Base-by-base conservation (phyloP, 2,888 invertebrate species). In the Sarcophaga carnaria region DNA sequence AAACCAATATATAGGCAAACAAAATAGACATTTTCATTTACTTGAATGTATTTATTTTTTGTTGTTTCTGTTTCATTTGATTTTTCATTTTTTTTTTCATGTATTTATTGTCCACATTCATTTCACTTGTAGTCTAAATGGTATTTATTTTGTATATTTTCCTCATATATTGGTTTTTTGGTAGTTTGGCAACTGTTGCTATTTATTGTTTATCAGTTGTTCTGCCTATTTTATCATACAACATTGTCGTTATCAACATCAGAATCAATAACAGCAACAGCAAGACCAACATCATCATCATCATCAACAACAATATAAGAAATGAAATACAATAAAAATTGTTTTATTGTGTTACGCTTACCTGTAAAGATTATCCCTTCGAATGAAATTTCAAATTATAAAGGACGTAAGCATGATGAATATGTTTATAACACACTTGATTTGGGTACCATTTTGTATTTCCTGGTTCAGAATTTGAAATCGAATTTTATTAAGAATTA, bases 171-270 rank as follows among this genome's bases (percentile, higher is more conserved):
- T 71, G 79, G 70, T 79, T 70, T 70, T 70, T 70, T 63, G 27
- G 47, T 71, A 63, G 70, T 79, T 66, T 79, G 70, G 70, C 79
- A 71, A 79, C 70, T 79, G 49, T 79, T 79, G 70, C 79, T 63
- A 63, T 71, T 79, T 79, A 79, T 79, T 79, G 70, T 79, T 79
- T 79, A 70, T 79, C 78, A 62, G 63, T 70, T 79, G 62, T 79
- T 79, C 27, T 79, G 79, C 54, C 20, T 63, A 71, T 62, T 79
- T 71, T 70, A 70, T 27, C 70, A 54, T 59, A 60, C 67, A 77
- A 12, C 14, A 54, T 54, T 54, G 54, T 54, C 54, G 54, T 54
- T 17, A 17, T 54, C 54, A 54, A 54, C 54, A 54, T 54, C 54
- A 54, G 5, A 54, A 54, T 67, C 76, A 67, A 59, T 59, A 67